These are phyloP conservation scores for Mormoops blainvillei DNA, from an alignment of 2,113 vertebrate species.

Conservation along the genomic window DNA sequence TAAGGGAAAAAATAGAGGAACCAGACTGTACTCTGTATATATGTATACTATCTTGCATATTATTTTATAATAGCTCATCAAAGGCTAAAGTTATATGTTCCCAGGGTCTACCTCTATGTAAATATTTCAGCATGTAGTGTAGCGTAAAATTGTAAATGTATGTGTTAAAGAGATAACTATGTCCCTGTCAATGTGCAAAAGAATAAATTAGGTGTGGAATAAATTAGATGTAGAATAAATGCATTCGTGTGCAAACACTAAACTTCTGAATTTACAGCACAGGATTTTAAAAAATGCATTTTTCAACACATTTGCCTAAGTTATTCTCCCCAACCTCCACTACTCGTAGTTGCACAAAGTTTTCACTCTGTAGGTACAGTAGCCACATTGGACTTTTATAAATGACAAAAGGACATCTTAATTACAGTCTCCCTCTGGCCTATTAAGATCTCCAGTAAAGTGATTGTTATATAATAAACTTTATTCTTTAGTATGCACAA, in stretches of 20 bases:
- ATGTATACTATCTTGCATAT: neutral
- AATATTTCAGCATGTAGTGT: neutral
- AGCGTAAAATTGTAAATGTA: constrained; percentile 18
- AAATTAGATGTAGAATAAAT: constrained; percentile 3
- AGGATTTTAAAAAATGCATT: neutral
- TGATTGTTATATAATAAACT: neutral
- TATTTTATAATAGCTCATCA: constrained; percentile 7
- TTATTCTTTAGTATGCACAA: neutral
- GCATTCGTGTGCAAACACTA: constrained; percentile 10
- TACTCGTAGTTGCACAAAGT: neutral
- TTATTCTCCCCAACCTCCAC: neutral
- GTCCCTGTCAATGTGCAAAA: neutral
- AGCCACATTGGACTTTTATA: neutral
- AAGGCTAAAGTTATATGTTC: neutral
- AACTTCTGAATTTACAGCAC: neutral
- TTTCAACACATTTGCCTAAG: neutral
- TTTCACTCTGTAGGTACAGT: neutral
- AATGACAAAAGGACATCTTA: neutral
- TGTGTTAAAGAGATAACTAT: neutral
- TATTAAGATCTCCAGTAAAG: neutral
- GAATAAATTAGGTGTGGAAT: neutral
- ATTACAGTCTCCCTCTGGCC: neutral
- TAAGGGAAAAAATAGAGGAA: neutral
- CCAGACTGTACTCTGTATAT: neutral
- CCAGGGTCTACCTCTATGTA: neutral